A percentile compares a stretch with the other conserved stretches of the same genome.
Conservation (phyloP, 2,113 vertebrate genomes). For the Barnardius zonarius region DNA sequence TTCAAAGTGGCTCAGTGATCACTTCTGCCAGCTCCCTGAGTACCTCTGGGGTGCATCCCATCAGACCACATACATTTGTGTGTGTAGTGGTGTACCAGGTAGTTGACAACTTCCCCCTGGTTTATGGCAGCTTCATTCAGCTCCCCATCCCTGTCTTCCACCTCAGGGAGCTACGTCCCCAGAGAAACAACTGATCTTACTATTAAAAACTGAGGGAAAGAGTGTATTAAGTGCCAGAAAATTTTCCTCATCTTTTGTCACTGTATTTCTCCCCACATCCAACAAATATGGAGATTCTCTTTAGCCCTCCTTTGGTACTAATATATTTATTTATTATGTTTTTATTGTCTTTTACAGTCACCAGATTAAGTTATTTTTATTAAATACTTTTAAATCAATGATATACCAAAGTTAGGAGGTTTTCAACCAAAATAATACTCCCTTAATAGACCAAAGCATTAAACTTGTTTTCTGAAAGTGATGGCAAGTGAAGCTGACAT, state of each 20-base stretch:
- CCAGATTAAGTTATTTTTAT: not conserved
- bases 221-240: not conserved
- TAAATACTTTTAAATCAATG: not conserved
- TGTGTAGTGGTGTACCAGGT: not conserved
- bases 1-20: not conserved
- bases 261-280: not conserved
- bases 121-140: not conserved
- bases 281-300: not conserved
- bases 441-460: not conserved
- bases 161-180: not conserved
- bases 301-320: not conserved
- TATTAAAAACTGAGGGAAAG: not conserved
- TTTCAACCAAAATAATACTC: not conserved
- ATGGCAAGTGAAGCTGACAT: not conserved
- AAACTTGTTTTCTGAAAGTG: not conserved
- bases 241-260: not conserved
- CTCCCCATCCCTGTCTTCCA: not conserved
- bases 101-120: not conserved
- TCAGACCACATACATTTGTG: not conserved
- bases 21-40: not conserved
- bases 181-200: not conserved
- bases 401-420: accelerated
- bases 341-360: not conserved
- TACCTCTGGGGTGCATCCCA: not conserved
- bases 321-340: not conserved